Base-by-base conservation (phyloP, 1,140 invertebrate genomes). In the Araneus ventricosus region DNA sequence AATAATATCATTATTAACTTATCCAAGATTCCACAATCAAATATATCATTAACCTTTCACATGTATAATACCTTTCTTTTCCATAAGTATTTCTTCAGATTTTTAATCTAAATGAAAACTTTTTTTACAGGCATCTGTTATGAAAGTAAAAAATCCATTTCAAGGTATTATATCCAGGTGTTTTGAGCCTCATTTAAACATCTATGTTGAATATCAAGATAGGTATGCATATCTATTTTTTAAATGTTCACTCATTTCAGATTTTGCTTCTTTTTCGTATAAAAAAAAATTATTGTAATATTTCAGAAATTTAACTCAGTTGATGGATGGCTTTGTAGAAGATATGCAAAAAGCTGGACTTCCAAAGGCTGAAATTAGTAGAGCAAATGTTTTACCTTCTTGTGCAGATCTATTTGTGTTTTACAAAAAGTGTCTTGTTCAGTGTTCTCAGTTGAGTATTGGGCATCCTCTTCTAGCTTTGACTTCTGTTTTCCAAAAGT, bases 141-240 rank as follows among this genome's bases (percentile, higher is more conserved):
- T 37, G 3, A 92, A 92, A 79, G 52, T 80, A 20, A 93, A 88
- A 67, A 94, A 94, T 93, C 92, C 93, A 41, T 96, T 98, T 95
- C 95, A 97, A 93, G 98, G 98, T 92, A 96, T 98, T 27, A 98
- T 99, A 94, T 98, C 98, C 5, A 96, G 96, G 94, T 99, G 98
- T 96, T 99, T 99, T 96, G 98, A 99, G 95, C 97, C 98, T 6
- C 98, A 99, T 95, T 96, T 99, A 80, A 97, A 98, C 94, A 98
- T 99, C 94, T 99, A 99, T 96, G 98, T 99, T 94, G 98, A 98
- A 94, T 98, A 97, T 95, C 97, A 99, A 90, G 98, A 99, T 95
- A 96, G 96, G 96, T 97, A 95, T 95, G 95, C 94, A n/a, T 93
- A 85, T 80, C 7, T 52, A 52, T 52, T 52, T 52, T 52, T 14